These are phyloP conservation scores for Dicentrarchus labrax DNA, from an alignment of 2,113 vertebrate species.

Conservation along the genomic window DNA sequence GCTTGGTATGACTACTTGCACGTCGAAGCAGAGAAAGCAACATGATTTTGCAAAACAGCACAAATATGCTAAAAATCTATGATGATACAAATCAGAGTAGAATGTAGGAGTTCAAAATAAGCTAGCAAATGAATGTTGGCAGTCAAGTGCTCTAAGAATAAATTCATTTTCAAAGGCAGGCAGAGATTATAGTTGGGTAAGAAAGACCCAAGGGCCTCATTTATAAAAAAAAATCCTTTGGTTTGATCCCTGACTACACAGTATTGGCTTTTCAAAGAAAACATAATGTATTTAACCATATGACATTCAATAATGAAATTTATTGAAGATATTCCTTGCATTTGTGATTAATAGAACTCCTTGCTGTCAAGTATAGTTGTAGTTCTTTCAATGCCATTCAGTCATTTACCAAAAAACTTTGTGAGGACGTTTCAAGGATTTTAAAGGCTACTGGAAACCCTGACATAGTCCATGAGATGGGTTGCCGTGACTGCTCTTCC, in stretches of 20 bases:
- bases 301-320: background rate
- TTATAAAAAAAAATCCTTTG: slow-evolving; percentile 14
- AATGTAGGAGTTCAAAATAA: background rate
- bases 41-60: background rate
- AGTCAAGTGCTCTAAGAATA: background rate
- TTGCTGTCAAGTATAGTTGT: too few species aligned
- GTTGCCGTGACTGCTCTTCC: background rate
- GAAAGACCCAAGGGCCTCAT: slow-evolving; percentile 21
- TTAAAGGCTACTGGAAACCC: slow-evolving; percentile 16
- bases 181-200: background rate
- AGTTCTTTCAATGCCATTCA: background rate
- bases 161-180: slow-evolving; percentile 28
- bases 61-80: background rate
- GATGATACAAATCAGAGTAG: background rate
- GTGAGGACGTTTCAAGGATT: slow-evolving; percentile 38
- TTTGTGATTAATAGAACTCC: too few species aligned
- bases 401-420: background rate
- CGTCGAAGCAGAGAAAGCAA: background rate
- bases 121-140: background rate
- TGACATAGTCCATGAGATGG: slow-evolving; percentile 4
- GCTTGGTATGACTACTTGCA: background rate
- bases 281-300: slow-evolving; percentile 18
- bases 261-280: background rate
- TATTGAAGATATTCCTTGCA: too few species aligned
- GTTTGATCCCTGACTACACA: slow-evolving; percentile 8